A percentile compares a stretch with the other conserved stretches of the same genome.
phyloP scores from a whole-genome alignment of 2,113 vertebrate species.

The Taxidea taxus region DNA sequence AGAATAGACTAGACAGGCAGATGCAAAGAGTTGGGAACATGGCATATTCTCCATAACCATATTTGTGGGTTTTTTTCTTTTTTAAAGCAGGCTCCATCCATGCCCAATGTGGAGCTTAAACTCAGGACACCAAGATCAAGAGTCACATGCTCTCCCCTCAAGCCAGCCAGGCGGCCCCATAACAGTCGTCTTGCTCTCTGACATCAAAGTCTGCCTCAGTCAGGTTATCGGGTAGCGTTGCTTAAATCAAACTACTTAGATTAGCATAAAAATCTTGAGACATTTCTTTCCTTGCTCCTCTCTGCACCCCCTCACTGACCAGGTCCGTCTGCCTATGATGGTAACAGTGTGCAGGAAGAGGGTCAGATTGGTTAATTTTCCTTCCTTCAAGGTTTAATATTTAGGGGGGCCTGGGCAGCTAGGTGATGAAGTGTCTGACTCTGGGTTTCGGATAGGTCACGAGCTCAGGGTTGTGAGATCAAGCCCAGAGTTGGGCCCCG shows the following conservation, averaged over 20 bases:
- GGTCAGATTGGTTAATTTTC: not conserved
- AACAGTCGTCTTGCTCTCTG: not conserved
- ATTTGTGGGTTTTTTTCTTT: not conserved
- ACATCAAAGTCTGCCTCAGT: not conserved
- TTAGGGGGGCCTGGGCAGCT: not conserved
- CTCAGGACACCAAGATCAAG: not conserved
- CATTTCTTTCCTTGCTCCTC: not conserved
- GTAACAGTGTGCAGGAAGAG: not conserved
- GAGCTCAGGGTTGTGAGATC: not conserved
- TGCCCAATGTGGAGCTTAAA: not conserved
- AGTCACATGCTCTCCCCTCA: not conserved
- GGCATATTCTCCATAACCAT: not conserved
- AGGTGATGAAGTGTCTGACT: not conserved
- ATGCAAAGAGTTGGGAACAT: not conserved
- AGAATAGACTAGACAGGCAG: not conserved
- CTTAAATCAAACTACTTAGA: not conserved
- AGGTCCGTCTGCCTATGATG: not conserved
- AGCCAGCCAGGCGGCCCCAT: not conserved
- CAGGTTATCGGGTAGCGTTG: not conserved
- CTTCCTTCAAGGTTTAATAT: not conserved
- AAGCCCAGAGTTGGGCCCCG: no score
- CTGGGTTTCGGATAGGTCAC: no score
- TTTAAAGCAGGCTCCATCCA: not conserved
- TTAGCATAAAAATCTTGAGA: not conserved
- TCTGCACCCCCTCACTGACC: not conserved